A percentile compares a stretch with the other conserved stretches of the same genome.
Evolutionary conservation across 1,140 invertebrate genomes (phyloP).

Genomic region (Caerostris darwini): DNA sequence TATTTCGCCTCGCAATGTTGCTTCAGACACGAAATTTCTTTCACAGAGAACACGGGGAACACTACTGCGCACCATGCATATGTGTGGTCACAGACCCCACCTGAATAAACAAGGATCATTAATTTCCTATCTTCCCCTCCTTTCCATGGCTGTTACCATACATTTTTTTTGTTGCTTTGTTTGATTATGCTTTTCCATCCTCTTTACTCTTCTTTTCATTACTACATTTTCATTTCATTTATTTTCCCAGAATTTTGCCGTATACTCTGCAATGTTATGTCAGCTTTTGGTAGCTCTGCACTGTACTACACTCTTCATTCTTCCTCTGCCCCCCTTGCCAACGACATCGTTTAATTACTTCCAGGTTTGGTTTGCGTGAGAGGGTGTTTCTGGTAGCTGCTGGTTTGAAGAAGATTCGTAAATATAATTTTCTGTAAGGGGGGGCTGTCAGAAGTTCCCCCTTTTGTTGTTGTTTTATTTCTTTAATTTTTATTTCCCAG

Average conservation of each 20-base stretch:
- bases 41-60: background rate
- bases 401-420: background rate
- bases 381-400: slow-evolving; percentile 9
- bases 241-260: slow-evolving; percentile 57
- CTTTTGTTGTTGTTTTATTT: background rate
- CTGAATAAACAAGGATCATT: slow-evolving; percentile 71
- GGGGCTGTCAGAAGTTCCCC: background rate
- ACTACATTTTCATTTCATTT: slow-evolving; percentile 73
- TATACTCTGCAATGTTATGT: slow-evolving; percentile 45
- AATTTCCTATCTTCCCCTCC: slow-evolving; percentile 64
- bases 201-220: slow-evolving; percentile 39
- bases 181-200: background rate
- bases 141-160: background rate
- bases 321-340: background rate
- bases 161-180: background rate
- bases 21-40: background rate
- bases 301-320: background rate
- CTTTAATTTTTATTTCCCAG: background rate
- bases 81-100: slow-evolving; percentile 33
- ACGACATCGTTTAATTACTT: slow-evolving; percentile 76
- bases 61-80: background rate
- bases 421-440: slow-evolving; percentile 44
- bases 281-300: slow-evolving; percentile 14
- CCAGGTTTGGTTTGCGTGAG: slow-evolving; percentile 57
- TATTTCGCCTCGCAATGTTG: slow-evolving; percentile 4